A percentile compares a stretch with the other conserved stretches of the same genome.
Evolutionary conservation across 2,888 invertebrate species (phyloP).

Genomic region (Thymelicus acteon): DNA sequence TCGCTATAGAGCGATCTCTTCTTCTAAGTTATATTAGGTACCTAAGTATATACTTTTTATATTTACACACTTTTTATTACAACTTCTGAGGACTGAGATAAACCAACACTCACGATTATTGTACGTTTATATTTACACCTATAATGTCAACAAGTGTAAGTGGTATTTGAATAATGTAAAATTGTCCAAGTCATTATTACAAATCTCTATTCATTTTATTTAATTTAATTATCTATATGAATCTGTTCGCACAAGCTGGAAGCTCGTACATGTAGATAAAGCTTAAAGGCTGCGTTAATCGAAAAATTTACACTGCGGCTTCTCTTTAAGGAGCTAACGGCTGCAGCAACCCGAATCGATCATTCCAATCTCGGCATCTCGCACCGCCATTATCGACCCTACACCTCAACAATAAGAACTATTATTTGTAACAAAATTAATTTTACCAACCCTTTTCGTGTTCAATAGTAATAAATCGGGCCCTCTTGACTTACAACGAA

Average conservation of each 20-base stretch:
- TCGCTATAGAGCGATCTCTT: too few species aligned
- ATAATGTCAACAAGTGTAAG: too few species aligned
- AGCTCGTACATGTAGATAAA: constrained; percentile 12
- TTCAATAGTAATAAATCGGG: constrained; percentile 37
- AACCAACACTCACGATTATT: too few species aligned
- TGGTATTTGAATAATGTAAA: too few species aligned
- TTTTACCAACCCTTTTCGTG: constrained; percentile 37
- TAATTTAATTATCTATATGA: constrained; percentile 12
- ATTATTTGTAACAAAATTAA: constrained; percentile 26
- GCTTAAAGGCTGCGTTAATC: constrained; percentile 18
- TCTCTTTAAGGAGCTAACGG: constrained; percentile 31
- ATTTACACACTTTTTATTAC: too few species aligned
- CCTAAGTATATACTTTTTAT: too few species aligned
- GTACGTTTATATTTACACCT: too few species aligned
- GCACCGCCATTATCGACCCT: constrained; percentile 16
- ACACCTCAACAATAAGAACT: constrained; percentile 23
- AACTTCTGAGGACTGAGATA: too few species aligned
- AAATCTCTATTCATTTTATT: constrained; percentile 24
- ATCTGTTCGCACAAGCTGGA: not conserved
- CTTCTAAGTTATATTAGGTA: too few species aligned
- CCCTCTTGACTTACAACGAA: constrained; percentile 31
- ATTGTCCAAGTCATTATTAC: constrained; percentile 13
- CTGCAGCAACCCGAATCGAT: constrained; percentile 34
- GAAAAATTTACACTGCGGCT: constrained; percentile 33
- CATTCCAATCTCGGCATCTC: constrained; percentile 31